Conservation (phyloP, 2,888 invertebrate species). For the Drosophila kanekoi region DNA sequence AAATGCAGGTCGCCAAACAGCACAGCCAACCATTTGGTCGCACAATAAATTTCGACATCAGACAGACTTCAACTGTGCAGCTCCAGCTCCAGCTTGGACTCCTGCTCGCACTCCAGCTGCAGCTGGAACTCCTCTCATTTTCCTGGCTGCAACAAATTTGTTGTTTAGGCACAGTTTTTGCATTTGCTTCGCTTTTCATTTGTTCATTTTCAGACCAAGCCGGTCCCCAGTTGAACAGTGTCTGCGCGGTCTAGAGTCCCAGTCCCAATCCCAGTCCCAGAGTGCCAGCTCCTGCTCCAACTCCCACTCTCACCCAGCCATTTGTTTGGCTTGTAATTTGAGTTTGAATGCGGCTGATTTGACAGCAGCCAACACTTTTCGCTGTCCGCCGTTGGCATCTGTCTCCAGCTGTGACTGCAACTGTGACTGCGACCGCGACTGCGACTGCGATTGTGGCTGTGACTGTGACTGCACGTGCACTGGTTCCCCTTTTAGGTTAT, state of each 20-base stretch:
- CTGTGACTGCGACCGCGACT: conserved; percentile 9
- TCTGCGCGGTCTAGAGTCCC: neutral
- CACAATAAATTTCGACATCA: conserved; percentile 63
- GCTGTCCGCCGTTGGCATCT: conserved; percentile 44
- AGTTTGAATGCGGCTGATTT: conserved; percentile 78
- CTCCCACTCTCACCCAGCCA: conserved; percentile 40
- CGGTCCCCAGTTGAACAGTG: conserved; percentile 29
- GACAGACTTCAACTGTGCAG: conserved; percentile 50
- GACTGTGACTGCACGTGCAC: conserved; percentile 63
- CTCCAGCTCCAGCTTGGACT: conserved; percentile 5
- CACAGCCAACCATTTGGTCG: conserved; percentile 31
- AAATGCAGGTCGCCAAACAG: conserved; percentile 72
- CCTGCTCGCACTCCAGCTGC: neutral
- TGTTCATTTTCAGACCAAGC: conserved; percentile 21
- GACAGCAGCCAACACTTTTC: conserved; percentile 77
- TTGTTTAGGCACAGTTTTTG: conserved; percentile 65
- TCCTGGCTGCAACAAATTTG: conserved; percentile 52
- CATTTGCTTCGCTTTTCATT: conserved; percentile 65
- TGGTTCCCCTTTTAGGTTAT: conserved; percentile 19
- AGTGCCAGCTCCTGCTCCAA: conserved; percentile 8
- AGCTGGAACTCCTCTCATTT: conserved; percentile 43
- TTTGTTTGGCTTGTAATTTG: conserved; percentile 74
- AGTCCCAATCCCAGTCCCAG: neutral
- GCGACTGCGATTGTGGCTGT: conserved; percentile 10
- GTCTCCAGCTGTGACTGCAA: conserved; percentile 65